Evolutionary conservation across 2,888 invertebrate genomes (phyloP), one percentile per base, ranked within the genome.

Genomic region (Torymus texanus): DNA sequence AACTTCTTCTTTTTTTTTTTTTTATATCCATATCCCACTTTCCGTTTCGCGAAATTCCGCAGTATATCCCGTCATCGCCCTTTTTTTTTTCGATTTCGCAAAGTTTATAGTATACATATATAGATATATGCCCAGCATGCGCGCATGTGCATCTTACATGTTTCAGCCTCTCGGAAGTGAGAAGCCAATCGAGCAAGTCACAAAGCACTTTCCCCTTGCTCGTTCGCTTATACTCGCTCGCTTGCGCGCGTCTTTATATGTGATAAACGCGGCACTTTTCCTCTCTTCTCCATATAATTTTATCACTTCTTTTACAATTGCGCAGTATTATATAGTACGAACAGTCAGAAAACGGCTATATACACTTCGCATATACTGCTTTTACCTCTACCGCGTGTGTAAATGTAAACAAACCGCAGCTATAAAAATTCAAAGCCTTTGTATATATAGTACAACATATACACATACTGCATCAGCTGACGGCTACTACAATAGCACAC

Each of bases 161-260:
- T 5, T 3, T 3, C 29, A 53, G 55, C n/a, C 63, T 73, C 75
- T 81, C 81, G 81, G 75, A 82, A 82, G 74, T 81, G 77, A 81
- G 80, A 82, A 82, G 78, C 81, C 72, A 71, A 77, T 74, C 82
- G 79, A n/a, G n/a, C 81, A 80, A 80, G 82, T 80, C 83, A 83
- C 82, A 82, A 83, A 83, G 83, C 82, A 80, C 75, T 74, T 79
- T 62, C 61, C 53, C 41, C 41, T 41, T 8, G 41, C 41, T 41
- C 41, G 8, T 8, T 41, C 8, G 41, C 55, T n/a, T n/a, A n/a
- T n/a, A n/a, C n/a, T 41, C 41, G 41, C 41, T 41, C 41, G 8
- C 41, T 41, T 8, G 41, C 55, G 61, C 18, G 4, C 13, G 21
- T 53, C 18, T 75, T 75, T 56, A 68, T 56, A 68, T 55, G 61